Evolutionary conservation across 2,888 invertebrate genomes (phyloP), one percentile per base, ranked within the genome.

Genomic region (Tenthredo livida): DNA sequence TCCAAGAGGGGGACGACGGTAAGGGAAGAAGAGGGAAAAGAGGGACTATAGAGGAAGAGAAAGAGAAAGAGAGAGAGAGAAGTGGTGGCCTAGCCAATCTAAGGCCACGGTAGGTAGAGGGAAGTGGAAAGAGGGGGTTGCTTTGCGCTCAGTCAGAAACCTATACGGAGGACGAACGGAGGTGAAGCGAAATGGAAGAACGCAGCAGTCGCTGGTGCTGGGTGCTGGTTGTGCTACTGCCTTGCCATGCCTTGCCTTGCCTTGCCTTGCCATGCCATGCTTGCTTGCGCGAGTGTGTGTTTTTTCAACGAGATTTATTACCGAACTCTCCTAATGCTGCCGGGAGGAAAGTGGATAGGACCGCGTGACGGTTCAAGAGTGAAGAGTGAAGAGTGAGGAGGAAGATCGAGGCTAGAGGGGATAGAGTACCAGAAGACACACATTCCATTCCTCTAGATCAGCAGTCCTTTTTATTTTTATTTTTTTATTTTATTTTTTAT

Each of bases 291-390:
- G 88, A 85, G 89, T 88, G 89, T 88, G 90, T 90, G 90, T 92
- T 92, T 92, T 92, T 92, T 91, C 91, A 91, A 89, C 90, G 90
- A 91, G 92, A 92, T 92, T 92, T 92, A 92, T 92, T 91, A 91
- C 92, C 91, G 90, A 92, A 92, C 92, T 92, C 92, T 92, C 90
- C 89, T 91, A 90, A 91, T 90, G 91, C 90, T 89, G 88, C 89
- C 88, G 89, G 88, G 86, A 86, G 65, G 67, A 61, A 78, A 77
- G 77, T 84, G 75, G 65, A 77, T 75, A 61, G 54, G 29, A 85
- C 75, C 84, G 17, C 47, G 67, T 47, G 83, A 83, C 85, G 85
- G 5, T 80, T 80, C 61, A 21, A 80, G 80, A 50, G 77, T n/a
- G 77, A 61, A 61, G 77, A 25, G 84, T 78, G 72, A 58, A 65